Base-by-base conservation (phyloP, 2,113 vertebrate genomes). In the Alligator sinensis region DNA sequence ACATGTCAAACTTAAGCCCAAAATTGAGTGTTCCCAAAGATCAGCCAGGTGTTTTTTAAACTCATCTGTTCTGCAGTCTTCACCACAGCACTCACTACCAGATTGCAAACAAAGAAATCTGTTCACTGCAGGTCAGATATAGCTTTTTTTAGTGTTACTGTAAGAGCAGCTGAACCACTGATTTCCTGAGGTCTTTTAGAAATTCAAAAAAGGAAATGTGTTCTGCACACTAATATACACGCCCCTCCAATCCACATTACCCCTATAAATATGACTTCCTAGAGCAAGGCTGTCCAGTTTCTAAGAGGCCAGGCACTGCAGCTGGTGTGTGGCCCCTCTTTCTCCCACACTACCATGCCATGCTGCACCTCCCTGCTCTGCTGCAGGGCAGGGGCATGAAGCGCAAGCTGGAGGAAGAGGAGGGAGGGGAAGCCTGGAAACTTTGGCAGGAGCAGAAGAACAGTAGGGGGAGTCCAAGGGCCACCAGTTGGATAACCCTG, bases 51-150 rank as follows among this genome's bases (percentile, higher is more conserved):
- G 58, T 90, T 94, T 47, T 47, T 47, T 86, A 61, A 75, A 84
- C 25, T 15, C 60, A 81, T 90, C 87, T 81, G 57, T 27, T 19
- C 6, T 74, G 9, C 30, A 75, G 60, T 68, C 18, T 2, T 21
- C 74, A 27, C 4, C 0, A 34, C 34, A 82, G 79, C n/a, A 21
- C 28, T 76, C 0, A 0, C 66, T 86, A 0, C 38, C 6, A 1
- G 12, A 77, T 74, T 82, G 55, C 70, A 75, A 80, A 74, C 22
- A 90, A 77, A 60, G 30, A 61, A 68, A 76, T 90, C 79, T 85
- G 25, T 14, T 28, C 4, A 1, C 61, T 94, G 19, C 84, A 77
- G n/a, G 70, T n/a, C 93, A 81, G 58, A 76, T 89, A 70, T 47
- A 34, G 47, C 47, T 47, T 34, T 11, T 24, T 10, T 6, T 76